These are phyloP conservation scores for Sminthurinus aureus DNA, from an alignment of 2,888 invertebrate species.

Conservation along the genomic window DNA sequence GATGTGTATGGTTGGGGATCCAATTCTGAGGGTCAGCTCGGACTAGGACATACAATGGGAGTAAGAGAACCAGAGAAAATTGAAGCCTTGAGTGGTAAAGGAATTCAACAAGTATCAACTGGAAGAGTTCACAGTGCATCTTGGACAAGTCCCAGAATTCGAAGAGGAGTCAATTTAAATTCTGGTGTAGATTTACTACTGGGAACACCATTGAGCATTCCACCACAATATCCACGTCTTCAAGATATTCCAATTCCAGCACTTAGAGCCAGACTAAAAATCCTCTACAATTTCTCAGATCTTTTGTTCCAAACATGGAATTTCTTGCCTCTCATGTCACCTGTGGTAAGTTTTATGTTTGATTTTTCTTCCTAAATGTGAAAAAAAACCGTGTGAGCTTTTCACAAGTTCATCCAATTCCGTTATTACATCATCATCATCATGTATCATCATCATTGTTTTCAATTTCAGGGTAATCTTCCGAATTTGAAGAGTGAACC, in stretches of 20 bases:
- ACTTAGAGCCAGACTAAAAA: constrained; percentile 68
- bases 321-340: constrained; percentile 65
- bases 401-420: neutral
- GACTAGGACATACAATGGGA: constrained; percentile 68
- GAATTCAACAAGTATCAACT: constrained; percentile 68
- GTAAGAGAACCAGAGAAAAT: constrained; percentile 69
- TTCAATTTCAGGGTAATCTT: constrained; percentile 61
- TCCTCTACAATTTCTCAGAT: constrained; percentile 72
- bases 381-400: neutral
- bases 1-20: constrained; percentile 54
- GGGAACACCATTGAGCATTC: constrained; percentile 65
- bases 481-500: constrained; percentile 63
- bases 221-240: constrained; percentile 69
- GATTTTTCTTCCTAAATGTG: neutral
- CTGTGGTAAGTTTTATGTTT: constrained; percentile 61
- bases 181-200: constrained; percentile 54
- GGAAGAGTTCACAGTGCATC: constrained; percentile 71
- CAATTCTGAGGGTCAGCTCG: constrained; percentile 70
- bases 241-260: constrained; percentile 64
- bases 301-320: constrained; percentile 70
- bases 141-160: constrained; percentile 68
- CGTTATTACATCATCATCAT: neutral
- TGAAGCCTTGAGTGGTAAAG: constrained; percentile 66
- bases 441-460: constrained; percentile 9
- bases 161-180: constrained; percentile 66